Evolutionary conservation across 2,113 vertebrate genomes (phyloP), one percentile per base, ranked within the genome.

Genomic region (Plecturocebus donacophilus): DNA sequence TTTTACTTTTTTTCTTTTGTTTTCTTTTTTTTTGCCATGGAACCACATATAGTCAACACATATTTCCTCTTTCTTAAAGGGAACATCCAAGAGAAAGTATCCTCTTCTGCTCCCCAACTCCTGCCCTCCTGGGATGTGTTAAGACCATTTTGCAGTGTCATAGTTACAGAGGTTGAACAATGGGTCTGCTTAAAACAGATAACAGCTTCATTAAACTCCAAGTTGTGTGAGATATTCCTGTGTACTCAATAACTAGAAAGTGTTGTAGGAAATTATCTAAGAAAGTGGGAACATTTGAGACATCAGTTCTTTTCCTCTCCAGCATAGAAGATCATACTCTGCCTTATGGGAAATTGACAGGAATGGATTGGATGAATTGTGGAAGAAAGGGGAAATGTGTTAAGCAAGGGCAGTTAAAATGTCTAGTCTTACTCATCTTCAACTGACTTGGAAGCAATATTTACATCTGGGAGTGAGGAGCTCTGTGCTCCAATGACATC

Each of bases 111-210:
- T 14, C 6, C 52, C 3, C 6, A 27, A 9, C 35, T 9, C 70
- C 27, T 1, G 5, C 45, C 54, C 56, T 81, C 81, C 64, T 35
- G 40, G 75, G 95, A 86, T 5, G 4, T 40, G 73, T 40, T 4
- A 2, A 47, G 52, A 79, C 92, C 73, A 68, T 97, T 97, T 75
- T 86, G 61, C 89, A 47, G 9, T 0, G 27, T 95, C 90, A 87
- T 70, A 9, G 56, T 79, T 77, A 38, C 21, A 49, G 52, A 94
- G 21, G 68, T 75, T 25, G 68, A 52, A 30, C 91, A 7, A 45
- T 89, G 95, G 61, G 93, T 86, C 86, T 97, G 96, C 91, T 76
- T n/a, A 54, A 77, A 87, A 70, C 61, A 93, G 97, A 94, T 94
- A 95, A 97, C 0, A 0, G n/a, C 76, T 35, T 76, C 90, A 76